These are phyloP conservation scores for Camelus bactrianus DNA, from an alignment of 2,113 vertebrate genomes.

Conservation along the genomic window DNA sequence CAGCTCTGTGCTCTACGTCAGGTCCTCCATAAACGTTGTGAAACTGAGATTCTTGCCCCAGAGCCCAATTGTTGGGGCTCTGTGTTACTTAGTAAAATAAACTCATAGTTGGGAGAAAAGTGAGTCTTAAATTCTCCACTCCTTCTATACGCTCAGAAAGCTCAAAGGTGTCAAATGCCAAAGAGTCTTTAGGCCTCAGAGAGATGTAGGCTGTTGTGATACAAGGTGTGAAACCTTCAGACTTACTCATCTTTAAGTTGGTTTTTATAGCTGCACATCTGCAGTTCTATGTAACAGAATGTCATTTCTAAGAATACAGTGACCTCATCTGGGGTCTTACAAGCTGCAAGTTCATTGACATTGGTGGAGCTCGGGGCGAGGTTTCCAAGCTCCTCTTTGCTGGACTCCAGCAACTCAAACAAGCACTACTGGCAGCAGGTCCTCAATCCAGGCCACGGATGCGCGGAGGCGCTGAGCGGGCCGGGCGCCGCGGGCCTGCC, in stretches of 20 bases:
- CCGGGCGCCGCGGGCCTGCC: too few species aligned
- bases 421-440: fast-evolving
- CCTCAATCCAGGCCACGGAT: neutral
- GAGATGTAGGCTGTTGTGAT: neutral
- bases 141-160: neutral
- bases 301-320: neutral
- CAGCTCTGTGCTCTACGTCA: fast-evolving
- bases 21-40: neutral
- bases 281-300: neutral
- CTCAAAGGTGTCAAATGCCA: neutral
- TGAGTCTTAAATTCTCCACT: neutral
- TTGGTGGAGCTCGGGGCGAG: neutral
- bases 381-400: neutral
- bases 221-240: neutral
- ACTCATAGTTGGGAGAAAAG: neutral
- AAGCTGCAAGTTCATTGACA: neutral
- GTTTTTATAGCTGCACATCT: neutral
- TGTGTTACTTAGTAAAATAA: neutral
- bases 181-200: neutral
- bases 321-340: neutral
- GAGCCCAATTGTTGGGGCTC: neutral
- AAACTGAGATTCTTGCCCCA: neutral
- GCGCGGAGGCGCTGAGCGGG: too few species aligned
- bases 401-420: neutral
- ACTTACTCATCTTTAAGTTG: neutral